Base-by-base conservation (phyloP, 1,140 invertebrate genomes). In the Drosophila lacteicornis region DNA sequence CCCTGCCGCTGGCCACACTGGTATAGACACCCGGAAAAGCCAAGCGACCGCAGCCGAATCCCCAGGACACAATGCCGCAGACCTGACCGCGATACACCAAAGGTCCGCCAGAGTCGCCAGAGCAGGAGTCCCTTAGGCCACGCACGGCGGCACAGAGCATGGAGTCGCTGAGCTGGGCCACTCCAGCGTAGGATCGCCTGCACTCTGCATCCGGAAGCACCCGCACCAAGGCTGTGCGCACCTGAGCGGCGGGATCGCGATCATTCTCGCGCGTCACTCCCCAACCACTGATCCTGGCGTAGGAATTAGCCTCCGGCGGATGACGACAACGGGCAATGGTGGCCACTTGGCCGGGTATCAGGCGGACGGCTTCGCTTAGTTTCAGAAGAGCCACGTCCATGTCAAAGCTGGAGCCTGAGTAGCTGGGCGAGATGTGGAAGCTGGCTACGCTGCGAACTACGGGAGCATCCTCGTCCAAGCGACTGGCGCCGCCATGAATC, bases 1-100 rank as follows among this genome's bases (percentile, higher is more conserved):
- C 82, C 22, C 84, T 76, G 3, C 12, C 13, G 57, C 87, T 92
- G 22, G 95, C 95, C 2, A 97, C 95, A 73, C 95, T 94, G 0
- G 96, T 97, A 85, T 97, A 97, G 0, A 97, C 96, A 13, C 97
- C 96, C 3, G 96, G 96, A 88, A 95, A 96, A 3, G 94, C 93
- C 0, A 94, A 87, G 43, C 95, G 93, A 0, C 94, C 96, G 87
- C 96, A 97, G 8, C 91, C 91, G 17, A 92, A 87, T 51, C 91
- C 91, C 91, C 91, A 92, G 3, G 96, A 96, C 0, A 96, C 95
- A 53, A 97, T 93, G 40, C 96, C 96, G 36, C 95, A 93, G 2
- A 95, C 85, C 47, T 92, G 82, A 3, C 93, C 93, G 15, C 93
- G 86, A 38, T 93, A 87, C 0, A 95, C 94, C 4, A 95, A 77